phyloP scores from a whole-genome alignment of 1,140 invertebrate species.

The Meloidogyne hapla region DNA sequence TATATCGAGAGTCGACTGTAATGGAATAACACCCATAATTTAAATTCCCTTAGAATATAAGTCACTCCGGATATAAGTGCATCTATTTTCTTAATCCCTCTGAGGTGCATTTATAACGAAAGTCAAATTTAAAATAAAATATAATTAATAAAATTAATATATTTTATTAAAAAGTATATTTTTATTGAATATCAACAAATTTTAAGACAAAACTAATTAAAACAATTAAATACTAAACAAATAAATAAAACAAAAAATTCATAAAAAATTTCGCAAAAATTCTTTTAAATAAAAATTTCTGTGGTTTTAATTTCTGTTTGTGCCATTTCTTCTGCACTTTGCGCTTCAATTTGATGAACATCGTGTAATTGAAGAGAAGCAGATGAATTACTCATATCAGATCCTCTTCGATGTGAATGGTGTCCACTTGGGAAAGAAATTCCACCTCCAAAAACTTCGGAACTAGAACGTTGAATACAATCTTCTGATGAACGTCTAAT shows the following conservation, averaged over 20 bases:
- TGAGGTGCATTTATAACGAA: too few relatives aligned
- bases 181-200: too few relatives aligned
- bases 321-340: slow-evolving; percentile 35
- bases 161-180: too few relatives aligned
- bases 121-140: too few relatives aligned
- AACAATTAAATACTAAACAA: background rate
- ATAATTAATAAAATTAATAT: too few relatives aligned
- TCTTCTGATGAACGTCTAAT: slow-evolving; percentile 61
- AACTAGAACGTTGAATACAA: slow-evolving; percentile 56
- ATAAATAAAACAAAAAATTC: background rate
- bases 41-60: too few relatives aligned
- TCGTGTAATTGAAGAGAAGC: slow-evolving; percentile 63
- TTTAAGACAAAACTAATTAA: background rate
- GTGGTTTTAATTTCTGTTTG: slow-evolving; percentile 10
- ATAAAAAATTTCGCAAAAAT: background rate
- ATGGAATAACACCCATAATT: too few relatives aligned
- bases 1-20: too few relatives aligned
- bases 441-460: slow-evolving; percentile 62
- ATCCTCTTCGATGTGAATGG: slow-evolving; percentile 54
- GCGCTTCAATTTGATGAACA: slow-evolving; percentile 52
- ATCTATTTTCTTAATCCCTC: too few relatives aligned
- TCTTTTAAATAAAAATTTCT: slow-evolving; percentile 44
- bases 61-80: too few relatives aligned
- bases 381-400: slow-evolving; percentile 60
- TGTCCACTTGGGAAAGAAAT: slow-evolving; percentile 53